phyloP scores from a whole-genome alignment of 2,113 vertebrate genomes.

The Sarotherodon lohbergeri region DNA sequence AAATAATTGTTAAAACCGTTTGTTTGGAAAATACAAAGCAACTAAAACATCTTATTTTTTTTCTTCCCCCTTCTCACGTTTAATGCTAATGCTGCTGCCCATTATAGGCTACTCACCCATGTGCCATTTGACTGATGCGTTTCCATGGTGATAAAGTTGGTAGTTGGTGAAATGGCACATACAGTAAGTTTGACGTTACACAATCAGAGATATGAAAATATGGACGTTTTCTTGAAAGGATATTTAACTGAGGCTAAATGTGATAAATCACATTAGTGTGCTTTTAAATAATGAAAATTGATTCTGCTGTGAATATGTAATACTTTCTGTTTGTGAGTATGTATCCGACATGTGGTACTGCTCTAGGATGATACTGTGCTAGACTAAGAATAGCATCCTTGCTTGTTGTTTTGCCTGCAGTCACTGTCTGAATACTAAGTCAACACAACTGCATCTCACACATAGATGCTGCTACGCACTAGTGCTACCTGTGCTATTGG shows the following conservation, averaged over 20 bases:
- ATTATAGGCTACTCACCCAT: background rate
- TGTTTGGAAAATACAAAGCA: background rate
- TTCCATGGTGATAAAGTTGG: slow-evolving; percentile 16
- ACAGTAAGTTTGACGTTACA: background rate
- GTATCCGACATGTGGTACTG: background rate
- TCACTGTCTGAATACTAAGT: slow-evolving; percentile 42
- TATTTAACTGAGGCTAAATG: background rate
- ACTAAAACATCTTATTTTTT: background rate
- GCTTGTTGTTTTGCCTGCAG: slow-evolving; percentile 44
- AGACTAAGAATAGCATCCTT: slow-evolving; percentile 59
- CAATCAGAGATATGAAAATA: background rate
- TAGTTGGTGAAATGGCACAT: slow-evolving; percentile 8
- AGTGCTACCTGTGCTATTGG: background rate
- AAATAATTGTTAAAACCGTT: background rate
- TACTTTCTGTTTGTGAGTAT: background rate
- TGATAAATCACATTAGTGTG: background rate
- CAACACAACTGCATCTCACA: slow-evolving; percentile 7
- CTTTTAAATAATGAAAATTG: background rate
- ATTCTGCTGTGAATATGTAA: background rate
- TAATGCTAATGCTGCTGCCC: background rate
- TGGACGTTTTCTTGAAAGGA: background rate
- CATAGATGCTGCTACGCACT: background rate
- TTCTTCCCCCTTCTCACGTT: background rate
- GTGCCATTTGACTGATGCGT: background rate
- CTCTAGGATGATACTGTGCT: slow-evolving; percentile 28